These are phyloP conservation scores for Drosophila mauritiana DNA, from an alignment of 1,140 invertebrate species.

Conservation along the genomic window DNA sequence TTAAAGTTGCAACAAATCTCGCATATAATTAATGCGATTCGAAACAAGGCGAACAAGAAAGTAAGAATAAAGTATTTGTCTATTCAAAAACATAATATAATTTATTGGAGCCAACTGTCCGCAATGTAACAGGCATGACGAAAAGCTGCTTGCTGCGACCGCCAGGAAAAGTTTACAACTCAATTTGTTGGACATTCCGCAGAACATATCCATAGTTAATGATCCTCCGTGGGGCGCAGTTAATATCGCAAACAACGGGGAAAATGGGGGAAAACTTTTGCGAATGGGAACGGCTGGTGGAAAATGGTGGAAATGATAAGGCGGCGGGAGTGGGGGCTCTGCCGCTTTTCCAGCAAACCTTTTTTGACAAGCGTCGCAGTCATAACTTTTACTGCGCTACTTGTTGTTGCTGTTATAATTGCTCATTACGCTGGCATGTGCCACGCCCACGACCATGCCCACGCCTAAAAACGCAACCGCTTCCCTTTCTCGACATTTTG, in stretches of 20 bases:
- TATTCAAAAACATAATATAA: neutral
- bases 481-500: constrained; percentile 29
- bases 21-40: neutral
- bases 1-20: constrained; percentile 3
- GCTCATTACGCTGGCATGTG: constrained; percentile 63
- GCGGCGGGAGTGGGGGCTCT: neutral
- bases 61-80: too few species aligned
- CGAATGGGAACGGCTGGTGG: neutral
- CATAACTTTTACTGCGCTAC: constrained; percentile 71
- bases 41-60: too few species aligned
- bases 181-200: constrained; percentile 50
- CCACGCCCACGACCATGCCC: constrained; percentile 13
- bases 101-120: constrained; percentile 18
- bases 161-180: constrained; percentile 37
- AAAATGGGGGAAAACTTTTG: constrained; percentile 23
- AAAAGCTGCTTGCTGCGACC: constrained; percentile 17
- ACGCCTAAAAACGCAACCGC: constrained; percentile 1
- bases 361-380: constrained; percentile 77
- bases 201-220: constrained; percentile 56
- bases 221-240: constrained; percentile 37
- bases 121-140: constrained; percentile 20
- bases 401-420: constrained; percentile 50
- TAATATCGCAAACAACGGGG: constrained; percentile 28
- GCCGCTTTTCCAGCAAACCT: constrained; percentile 40
- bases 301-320: neutral